Base-by-base conservation (phyloP, 1,140 invertebrate species). In the Polypedilum pembai region DNA sequence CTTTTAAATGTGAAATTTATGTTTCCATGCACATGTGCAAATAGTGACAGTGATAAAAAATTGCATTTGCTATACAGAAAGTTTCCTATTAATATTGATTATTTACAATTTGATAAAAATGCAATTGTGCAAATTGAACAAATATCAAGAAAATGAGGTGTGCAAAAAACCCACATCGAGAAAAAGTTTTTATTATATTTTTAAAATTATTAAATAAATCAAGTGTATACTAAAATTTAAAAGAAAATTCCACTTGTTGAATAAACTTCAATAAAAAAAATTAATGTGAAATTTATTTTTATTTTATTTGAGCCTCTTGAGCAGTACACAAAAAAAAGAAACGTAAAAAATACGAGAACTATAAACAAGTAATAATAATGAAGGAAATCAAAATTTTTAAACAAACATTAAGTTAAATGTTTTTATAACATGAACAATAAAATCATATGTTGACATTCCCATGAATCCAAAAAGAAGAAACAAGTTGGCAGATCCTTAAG, bases 361-460 rank as follows among this genome's bases (percentile, higher is more conserved):
- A 56, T 56, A n/a, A 56, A 56, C 12, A 56, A 56, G 45, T 56
- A 56, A n/a, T 15, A 56, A 56, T 56, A 56, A 33, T 33, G 24
- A n/a, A 56, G n/a, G n/a, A 15, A 56, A 56, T 56, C n/a, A 56
- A 56, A 56, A 33, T 33, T 33, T 33, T 33, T 33, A 33, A 33
- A 33, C 24, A 56, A 56, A 56, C 12, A 56, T 56, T 56, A n/a
- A 56, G 45, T 56, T 56, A 56, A 56, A 56, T 56, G 45, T n/a
- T 56, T n/a, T 12, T 56, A 56, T 56, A 56, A 56, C 45, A 69
- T 69, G 65, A 69, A 69, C 17, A 20, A 17, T 15, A 18, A 69
- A 69, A 20, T 21, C 65, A 69, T n/a, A 69, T 69, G 65, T 20
- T 5, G 20, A 69, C 20, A 69, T 69, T 69, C 65, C 65, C 65